Conservation (phyloP, 2,113 vertebrate species). For the Zosterops japonicus region DNA sequence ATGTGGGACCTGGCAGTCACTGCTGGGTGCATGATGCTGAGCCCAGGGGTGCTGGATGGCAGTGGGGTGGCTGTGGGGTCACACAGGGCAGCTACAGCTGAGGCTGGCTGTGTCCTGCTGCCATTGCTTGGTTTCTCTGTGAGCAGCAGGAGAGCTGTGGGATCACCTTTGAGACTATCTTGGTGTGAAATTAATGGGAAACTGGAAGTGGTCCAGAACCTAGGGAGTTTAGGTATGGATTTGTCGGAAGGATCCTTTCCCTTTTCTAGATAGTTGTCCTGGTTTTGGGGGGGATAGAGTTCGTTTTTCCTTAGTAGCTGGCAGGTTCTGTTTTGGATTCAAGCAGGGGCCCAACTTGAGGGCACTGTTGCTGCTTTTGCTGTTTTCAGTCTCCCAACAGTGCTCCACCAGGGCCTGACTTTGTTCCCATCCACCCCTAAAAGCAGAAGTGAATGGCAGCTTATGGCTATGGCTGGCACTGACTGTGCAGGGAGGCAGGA, state of each 20-base stretch:
- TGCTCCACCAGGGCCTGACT: background rate
- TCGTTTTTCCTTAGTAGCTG: background rate
- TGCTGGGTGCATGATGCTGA: background rate
- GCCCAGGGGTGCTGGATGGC: background rate
- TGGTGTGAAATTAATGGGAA: background rate
- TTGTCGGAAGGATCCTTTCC: background rate
- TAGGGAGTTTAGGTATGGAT: background rate
- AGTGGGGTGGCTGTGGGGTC: rapidly evolving
- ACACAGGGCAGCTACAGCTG: background rate
- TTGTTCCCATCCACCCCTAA: background rate
- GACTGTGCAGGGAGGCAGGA: background rate
- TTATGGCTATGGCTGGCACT: rapidly evolving
- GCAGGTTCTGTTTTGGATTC: background rate
- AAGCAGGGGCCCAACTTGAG: background rate
- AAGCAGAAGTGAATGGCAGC: background rate
- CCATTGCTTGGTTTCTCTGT: background rate
- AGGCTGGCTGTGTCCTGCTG: rapidly evolving
- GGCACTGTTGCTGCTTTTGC: background rate
- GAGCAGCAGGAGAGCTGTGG: rapidly evolving
- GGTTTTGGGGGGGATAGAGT: background rate
- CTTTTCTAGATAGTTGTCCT: rapidly evolving
- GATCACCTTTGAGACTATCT: rapidly evolving
- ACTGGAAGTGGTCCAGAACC: background rate
- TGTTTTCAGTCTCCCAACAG: rapidly evolving
- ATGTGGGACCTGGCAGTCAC: background rate